These are phyloP conservation scores for Laothoe populi DNA, from an alignment of 2,888 invertebrate species.

Conservation along the genomic window DNA sequence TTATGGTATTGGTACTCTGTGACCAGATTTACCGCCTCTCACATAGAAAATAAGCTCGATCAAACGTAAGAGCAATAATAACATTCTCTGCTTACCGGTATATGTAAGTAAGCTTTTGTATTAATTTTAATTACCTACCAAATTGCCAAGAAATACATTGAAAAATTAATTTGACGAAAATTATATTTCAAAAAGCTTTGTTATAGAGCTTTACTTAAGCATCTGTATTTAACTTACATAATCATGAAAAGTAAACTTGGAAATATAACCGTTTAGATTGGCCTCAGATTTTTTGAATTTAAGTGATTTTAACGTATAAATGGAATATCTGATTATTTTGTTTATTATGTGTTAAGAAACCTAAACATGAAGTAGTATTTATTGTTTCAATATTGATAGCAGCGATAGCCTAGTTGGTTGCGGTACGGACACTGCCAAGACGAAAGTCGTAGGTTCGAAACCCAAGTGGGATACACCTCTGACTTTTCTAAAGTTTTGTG, in stretches of 20 bases:
- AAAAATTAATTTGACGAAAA: not conserved
- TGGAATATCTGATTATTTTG: not conserved
- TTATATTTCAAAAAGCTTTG: not conserved
- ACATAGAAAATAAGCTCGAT: too few relatives aligned
- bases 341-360: not conserved
- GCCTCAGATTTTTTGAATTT: not conserved
- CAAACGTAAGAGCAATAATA: too few relatives aligned
- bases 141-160: not conserved
- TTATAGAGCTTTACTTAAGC: constrained; percentile 1
- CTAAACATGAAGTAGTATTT: not conserved
- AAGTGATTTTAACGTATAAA: not conserved
- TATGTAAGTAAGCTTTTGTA: too few relatives aligned
- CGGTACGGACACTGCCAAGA: too few relatives aligned
- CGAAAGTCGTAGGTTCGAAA: too few relatives aligned
- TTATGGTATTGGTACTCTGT: too few relatives aligned
- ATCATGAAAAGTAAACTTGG: constrained; percentile 1
- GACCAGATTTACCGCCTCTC: too few relatives aligned
- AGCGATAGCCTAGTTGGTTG: too few relatives aligned
- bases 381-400: too few relatives aligned
- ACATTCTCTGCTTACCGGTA: too few relatives aligned
- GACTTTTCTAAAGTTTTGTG: too few relatives aligned
- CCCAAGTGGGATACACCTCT: too few relatives aligned
- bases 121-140: not conserved
- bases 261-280: not conserved
- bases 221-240: constrained; percentile 6